phyloP scores from a whole-genome alignment of 2,113 vertebrate species.

The Phrynocephalus versicolor region DNA sequence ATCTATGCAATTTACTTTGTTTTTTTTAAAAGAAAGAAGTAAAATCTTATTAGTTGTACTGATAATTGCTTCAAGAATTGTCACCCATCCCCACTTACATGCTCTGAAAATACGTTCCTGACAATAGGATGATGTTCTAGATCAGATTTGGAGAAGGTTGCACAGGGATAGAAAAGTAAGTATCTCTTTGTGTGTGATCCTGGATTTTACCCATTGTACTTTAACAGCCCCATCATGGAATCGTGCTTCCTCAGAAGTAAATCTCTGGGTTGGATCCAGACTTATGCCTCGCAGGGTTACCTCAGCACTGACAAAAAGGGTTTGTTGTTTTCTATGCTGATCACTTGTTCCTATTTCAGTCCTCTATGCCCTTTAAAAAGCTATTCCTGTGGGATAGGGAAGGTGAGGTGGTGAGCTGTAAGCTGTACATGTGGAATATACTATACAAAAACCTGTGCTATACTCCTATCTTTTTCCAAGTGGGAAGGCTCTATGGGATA shows the following conservation, averaged over 20 bases:
- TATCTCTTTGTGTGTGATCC: neutral
- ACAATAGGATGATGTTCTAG: too few relatives aligned
- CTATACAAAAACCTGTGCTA: neutral
- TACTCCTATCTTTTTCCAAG: too few relatives aligned
- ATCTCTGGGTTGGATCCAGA: neutral
- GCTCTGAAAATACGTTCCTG: neutral
- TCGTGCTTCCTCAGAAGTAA: neutral
- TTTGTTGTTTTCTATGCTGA: neutral
- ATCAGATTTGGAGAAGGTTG: too few relatives aligned
- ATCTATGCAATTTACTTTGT: neutral
- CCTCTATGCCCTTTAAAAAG: neutral
- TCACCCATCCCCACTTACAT: neutral
- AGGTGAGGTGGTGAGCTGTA: neutral
- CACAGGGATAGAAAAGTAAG: neutral
- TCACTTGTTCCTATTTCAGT: neutral
- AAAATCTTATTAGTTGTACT: neutral
- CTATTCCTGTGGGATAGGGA: neutral
- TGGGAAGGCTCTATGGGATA: neutral
- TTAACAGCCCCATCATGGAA: neutral
- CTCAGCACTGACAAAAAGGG: neutral
- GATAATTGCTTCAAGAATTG: neutral
- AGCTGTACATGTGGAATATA: too few relatives aligned
- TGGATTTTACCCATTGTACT: neutral
- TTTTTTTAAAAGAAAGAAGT: neutral
- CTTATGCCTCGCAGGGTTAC: neutral